phyloP scores from a whole-genome alignment of 2,888 invertebrate genomes.

The Globia sparganii region DNA sequence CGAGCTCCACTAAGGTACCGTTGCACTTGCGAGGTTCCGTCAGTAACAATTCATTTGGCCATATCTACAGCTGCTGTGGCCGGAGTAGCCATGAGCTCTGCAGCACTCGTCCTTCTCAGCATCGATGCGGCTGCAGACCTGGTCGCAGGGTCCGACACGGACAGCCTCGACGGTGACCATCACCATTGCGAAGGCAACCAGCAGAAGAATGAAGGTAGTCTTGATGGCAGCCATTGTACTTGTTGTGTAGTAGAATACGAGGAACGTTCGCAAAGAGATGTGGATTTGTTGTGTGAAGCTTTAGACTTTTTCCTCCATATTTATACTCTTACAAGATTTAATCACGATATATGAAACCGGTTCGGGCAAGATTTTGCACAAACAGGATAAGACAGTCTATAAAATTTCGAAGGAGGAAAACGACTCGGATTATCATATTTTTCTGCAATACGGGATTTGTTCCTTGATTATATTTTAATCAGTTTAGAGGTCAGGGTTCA shows the following conservation, averaged over 20 bases:
- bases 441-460: background rate
- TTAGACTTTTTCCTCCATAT: background rate
- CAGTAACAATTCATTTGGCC: background rate
- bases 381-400: background rate
- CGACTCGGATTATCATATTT: background rate
- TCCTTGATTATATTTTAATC: background rate
- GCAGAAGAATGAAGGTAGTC: slow-evolving; percentile 38
- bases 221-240: slow-evolving; percentile 37
- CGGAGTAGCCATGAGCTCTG: slow-evolving; percentile 23
- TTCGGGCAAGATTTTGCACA: rapidly evolving
- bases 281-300: background rate
- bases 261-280: background rate
- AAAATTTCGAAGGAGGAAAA: background rate
- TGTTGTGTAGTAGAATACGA: slow-evolving; percentile 1
- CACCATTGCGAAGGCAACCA: slow-evolving; percentile 43
- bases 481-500: background rate
- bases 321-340: background rate
- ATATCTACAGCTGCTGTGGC: background rate
- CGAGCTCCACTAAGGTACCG: slow-evolving; percentile 22
- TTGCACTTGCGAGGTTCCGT: slow-evolving; percentile 18
- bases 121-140: slow-evolving; percentile 16
- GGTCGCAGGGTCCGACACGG: slow-evolving; percentile 37
- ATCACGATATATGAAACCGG: too few relatives aligned
- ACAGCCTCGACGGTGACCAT: slow-evolving; percentile 25
- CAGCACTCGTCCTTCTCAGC: slow-evolving; percentile 33